Conservation (phyloP, 2,113 vertebrate genomes). For the Aix galericulata region DNA sequence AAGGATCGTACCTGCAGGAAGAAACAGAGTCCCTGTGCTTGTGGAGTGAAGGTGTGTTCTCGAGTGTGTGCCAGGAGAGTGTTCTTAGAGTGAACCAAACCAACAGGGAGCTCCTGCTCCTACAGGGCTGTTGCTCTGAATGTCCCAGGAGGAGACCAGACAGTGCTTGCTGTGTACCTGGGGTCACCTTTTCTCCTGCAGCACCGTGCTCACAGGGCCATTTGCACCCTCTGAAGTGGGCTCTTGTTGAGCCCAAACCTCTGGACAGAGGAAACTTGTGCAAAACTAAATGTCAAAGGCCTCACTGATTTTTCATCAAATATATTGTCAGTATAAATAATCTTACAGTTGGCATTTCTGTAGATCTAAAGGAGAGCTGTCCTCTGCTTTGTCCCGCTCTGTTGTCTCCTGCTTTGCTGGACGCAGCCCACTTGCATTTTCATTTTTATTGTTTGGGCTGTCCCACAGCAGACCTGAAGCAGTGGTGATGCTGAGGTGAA, state of each 20-base stretch:
- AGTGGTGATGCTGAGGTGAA: no score
- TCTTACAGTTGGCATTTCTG: not conserved
- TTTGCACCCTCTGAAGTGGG: not conserved
- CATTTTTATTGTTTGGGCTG: no score
- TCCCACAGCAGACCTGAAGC: no score
- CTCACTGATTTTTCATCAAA: not conserved
- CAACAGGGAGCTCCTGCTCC: fast-evolving
- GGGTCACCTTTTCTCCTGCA: not conserved
- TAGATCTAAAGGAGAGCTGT: not conserved
- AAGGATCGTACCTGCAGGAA: not conserved
- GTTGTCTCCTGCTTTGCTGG: not conserved
- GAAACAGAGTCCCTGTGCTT: not conserved
- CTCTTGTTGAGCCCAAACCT: not conserved
- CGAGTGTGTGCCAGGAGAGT: fast-evolving
- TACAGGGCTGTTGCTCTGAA: not conserved
- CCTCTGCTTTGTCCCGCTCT: not conserved
- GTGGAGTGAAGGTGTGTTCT: not conserved
- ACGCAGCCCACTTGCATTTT: not conserved
- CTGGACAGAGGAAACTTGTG: not conserved
- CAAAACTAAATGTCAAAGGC: not conserved
- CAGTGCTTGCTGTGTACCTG: fast-evolving
- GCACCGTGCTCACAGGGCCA: not conserved
- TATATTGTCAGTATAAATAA: not conserved
- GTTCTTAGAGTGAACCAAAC: not conserved
- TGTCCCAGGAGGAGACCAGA: not conserved